Base-by-base conservation (phyloP, 1,140 invertebrate species). In the Oryzaephilus surinamensis region DNA sequence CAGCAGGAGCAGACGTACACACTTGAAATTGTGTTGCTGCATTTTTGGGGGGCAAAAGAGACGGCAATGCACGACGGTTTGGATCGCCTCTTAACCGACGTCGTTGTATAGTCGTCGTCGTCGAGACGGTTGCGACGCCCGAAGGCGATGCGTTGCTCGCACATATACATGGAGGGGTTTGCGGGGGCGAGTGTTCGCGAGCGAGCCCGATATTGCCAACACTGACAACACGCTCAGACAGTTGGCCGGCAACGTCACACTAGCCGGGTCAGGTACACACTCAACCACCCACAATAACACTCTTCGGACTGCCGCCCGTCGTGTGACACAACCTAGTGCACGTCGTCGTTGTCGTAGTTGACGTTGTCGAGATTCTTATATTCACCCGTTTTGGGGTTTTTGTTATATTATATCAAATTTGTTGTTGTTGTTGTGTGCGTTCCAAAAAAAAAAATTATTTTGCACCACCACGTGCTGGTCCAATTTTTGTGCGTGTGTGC, bases 171-270 rank as follows among this genome's bases (percentile, higher is more conserved):
- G 27, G n/a, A 28, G 38, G 38, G 38, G 38, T 29, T 21, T 33
- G 38, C 38, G 38, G 38, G 38, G 38, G 38, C 38, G 38, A 41
- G 14, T 13, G 38, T 15, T 12, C 19, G 30, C 38, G 30, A 41
- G 24, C 20, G 20, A 21, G 17, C 18, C 38, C 38, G 38, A 38
- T 16, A 21, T 32, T 16, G 23, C 17, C n/a, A n/a, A 30, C 14
- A 13, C 27, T 31, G 37, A 41, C 38, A 33, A 11, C 31, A 30
- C 27, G 20, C 13, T 21, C 38, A 41, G 38, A 41, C 38, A 41
- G 38, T 41, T 41, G 38, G 38, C 38, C 38, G 30, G 38, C 38
- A 30, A 41, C 38, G 17, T 41, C 17, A 41, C 10, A 16, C 15
- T 13, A 41, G 38, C 29, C 38, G 29, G 38, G 38, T 41, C 38